Base-by-base conservation (phyloP, 2,888 invertebrate species). In the Pelosia muscerda region DNA sequence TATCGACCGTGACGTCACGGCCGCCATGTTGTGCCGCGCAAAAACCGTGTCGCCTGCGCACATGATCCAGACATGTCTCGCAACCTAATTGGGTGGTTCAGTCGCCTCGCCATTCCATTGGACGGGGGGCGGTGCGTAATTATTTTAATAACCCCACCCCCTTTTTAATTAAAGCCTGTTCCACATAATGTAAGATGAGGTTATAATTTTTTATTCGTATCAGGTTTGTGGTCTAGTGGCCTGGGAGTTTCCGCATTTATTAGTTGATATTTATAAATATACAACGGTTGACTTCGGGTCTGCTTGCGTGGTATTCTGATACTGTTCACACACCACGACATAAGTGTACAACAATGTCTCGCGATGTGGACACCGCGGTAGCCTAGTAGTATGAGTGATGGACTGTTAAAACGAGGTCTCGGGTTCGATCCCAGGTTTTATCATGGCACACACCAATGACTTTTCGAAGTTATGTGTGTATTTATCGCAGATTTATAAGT, bases 111-210 rank as follows among this genome's bases (percentile, higher is more conserved):
- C 79, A 81, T 85, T 86, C 86, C 86, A 92, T 93, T 93, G 94
- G 93, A 78, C 84, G 88, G 77, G 85, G 88, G 89, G 91, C 89
- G 90, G 90, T 74, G 86, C 92, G 88, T 92, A 92, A 94, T 94
- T 94, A 94, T 90, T 87, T 90, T 91, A 92, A 92, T 91, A 92
- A 91, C 91, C 86, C 91, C 94, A 92, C 94, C 94, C 88, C 83
- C 83, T 87, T 91, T 90, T 90, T 90, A 92, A 92, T 93, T 93
- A 93, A 91, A 89, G 85, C 74, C 83, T 77, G 78, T 73, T 74
- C 70, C 74, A 74, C 60, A 66, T 75, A 70, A 69, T 66, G 57
- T 59, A 42, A 59, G 13, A 54, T 55, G 62, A 23, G 31, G 66
- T 70, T 73, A 77, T 71, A 63, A 72, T 67, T 71, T 74, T 79